Base-by-base conservation (phyloP, 2,113 vertebrate species). In the Tretioscincus oriximinensis region DNA sequence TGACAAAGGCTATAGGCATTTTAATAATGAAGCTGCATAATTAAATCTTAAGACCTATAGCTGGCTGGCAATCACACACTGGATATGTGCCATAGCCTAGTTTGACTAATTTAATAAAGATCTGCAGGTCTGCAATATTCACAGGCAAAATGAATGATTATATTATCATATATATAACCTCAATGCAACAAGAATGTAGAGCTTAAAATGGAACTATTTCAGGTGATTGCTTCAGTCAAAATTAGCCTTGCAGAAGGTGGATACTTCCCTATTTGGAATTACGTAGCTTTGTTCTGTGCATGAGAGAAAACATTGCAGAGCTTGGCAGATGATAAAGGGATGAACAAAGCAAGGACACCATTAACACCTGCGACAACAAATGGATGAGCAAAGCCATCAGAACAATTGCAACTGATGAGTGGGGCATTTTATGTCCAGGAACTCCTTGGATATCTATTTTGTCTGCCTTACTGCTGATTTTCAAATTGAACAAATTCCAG, bases 1-100 rank as follows among this genome's bases (percentile, higher is more conserved):
- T 85, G 76, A 67, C 22, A 91, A 41, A 67, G 22, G 78, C 81
- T 89, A 72, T 86, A 81, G 26, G 73, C 6, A 45, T 63, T 41
- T 31, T 2, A 85, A 75, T 31, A 81, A 81, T 66, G 51, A 84
- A 77, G 69, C 20, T 82, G 88, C 12, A 78, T 75, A 66, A 77
- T 65, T 85, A 74, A 88, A 80, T 66, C 79, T 71, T 11, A 8
- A 41, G 85, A 87, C 49, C 16, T 83, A 81, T 82, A 73, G 22
- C 64, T 83, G 65, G 58, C 84, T 87, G 71, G 10, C 72, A 88
- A 14, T 54, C 76, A 75, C 73, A 73, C 31, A 81, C 0, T 64
- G 82, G 76, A 58, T 0, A 75, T 24, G 29, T 70, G 14, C 21
- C 78, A 1, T 81, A 68, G 6, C 41, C 63, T 82, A 1, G 51